phyloP scores from a whole-genome alignment of 2,797 vertebrate genomes.

The Crotalus adamanteus region DNA sequence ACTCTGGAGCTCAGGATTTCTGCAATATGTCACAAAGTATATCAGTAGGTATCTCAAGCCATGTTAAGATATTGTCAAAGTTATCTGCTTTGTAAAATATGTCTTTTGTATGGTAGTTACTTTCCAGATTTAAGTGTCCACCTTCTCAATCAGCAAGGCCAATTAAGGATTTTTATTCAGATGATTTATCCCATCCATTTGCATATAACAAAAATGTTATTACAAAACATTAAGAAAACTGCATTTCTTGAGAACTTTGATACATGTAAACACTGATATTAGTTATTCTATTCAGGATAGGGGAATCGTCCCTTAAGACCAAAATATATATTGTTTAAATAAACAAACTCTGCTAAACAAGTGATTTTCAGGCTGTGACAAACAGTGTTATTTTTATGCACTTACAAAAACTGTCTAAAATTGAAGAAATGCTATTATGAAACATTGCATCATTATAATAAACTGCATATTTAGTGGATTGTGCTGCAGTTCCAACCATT shows the following conservation, averaged over 20 bases:
- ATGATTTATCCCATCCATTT: background rate
- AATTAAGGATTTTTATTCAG: background rate
- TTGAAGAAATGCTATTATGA: background rate
- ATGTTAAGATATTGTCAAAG: no score
- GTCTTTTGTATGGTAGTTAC: background rate
- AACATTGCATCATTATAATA: background rate
- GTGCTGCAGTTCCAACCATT: background rate
- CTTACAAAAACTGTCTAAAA: background rate
- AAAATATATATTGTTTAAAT: background rate
- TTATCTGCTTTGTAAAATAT: background rate
- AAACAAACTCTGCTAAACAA: background rate
- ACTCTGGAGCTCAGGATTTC: background rate
- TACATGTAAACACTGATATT: background rate
- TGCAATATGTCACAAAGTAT: background rate
- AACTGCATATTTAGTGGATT: background rate
- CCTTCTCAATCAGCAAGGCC: background rate
- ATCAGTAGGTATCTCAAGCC: background rate
- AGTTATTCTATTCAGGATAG: background rate
- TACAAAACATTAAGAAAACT: background rate
- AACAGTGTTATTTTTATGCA: background rate
- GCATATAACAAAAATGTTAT: background rate
- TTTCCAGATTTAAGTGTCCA: background rate
- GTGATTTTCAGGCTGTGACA: background rate
- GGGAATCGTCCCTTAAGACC: background rate
- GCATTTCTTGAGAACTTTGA: background rate